Conservation (phyloP, 1,140 invertebrate genomes). For the Tetramorium alpestre region DNA sequence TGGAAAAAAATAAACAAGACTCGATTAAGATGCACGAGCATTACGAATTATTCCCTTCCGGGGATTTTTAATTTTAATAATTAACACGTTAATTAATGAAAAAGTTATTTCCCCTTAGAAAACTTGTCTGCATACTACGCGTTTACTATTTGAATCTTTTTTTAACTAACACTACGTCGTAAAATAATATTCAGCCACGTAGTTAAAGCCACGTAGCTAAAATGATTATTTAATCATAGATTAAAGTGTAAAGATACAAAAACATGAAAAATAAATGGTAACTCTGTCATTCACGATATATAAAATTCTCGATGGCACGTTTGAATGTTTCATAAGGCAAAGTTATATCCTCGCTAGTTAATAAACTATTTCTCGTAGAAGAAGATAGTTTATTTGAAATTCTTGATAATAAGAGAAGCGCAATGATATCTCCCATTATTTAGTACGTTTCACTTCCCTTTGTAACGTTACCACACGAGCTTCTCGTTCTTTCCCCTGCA, state of each 20-base stretch:
- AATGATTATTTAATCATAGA: neutral
- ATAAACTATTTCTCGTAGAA: constrained; percentile 5
- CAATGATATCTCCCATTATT: constrained; percentile 12
- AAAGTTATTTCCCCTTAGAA: neutral
- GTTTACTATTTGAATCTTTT: no score
- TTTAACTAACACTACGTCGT: no score
- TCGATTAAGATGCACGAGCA: neutral
- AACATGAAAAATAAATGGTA: neutral
- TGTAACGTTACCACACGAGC: constrained; percentile 11
- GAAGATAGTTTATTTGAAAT: constrained; percentile 9
- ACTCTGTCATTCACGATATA: neutral
- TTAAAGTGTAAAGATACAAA: neutral
- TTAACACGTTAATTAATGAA: neutral
- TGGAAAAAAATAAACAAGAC: neutral
- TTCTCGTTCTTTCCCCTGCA: neutral
- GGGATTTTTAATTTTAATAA: neutral
- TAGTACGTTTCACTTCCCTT: constrained; percentile 19
- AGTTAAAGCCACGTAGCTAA: neutral
- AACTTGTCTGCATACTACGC: neutral
- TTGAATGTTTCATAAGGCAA: neutral
- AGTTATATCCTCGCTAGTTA: neutral
- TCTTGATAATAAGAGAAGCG: constrained; percentile 9
- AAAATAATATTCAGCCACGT: neutral
- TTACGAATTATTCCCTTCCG: neutral
- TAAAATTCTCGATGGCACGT: neutral